A percentile compares a stretch with the other conserved stretches of the same genome.
These are phyloP conservation scores for Acanthisitta chloris DNA, from an alignment of 2,113 vertebrate species.

Conservation along the genomic window DNA sequence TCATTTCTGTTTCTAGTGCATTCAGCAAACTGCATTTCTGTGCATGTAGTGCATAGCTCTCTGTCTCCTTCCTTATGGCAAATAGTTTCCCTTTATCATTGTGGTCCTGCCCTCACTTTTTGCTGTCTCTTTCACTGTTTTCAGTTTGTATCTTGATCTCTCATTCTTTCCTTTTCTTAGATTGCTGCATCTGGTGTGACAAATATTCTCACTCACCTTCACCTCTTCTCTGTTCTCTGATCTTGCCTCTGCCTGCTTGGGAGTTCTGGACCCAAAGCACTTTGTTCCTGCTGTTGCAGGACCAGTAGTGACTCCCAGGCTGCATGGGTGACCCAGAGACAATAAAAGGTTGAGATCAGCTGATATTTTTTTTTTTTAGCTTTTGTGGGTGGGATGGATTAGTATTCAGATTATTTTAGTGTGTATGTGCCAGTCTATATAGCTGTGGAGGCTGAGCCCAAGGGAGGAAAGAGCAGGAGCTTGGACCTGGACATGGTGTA, in stretches of 20 bases:
- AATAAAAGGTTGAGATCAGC: not conserved
- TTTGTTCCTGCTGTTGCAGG: not conserved
- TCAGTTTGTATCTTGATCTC: not conserved
- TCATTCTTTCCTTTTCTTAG: not conserved
- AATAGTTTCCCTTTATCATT: not conserved
- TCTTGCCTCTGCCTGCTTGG: not conserved
- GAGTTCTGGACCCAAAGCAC: not conserved
- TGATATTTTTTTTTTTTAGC: not conserved
- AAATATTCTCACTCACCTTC: not conserved
- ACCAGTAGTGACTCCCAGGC: not conserved
- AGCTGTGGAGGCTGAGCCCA: not conserved
- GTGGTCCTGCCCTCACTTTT: not conserved
- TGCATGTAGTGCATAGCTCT: not conserved
- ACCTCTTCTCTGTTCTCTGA: not conserved
- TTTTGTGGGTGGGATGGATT: not conserved
- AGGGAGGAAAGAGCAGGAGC: not conserved
- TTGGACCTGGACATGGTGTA: not conserved
- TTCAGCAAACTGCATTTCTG: not conserved
- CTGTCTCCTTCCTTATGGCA: not conserved
- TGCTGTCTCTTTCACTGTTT: not conserved
- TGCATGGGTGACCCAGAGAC: not conserved
- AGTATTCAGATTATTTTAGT: not conserved
- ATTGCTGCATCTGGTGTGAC: not conserved
- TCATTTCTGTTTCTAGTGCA: not conserved
- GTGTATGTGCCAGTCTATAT: not conserved